Conservation (phyloP, 2,797 vertebrate species). For the Somateria mollissima region DNA sequence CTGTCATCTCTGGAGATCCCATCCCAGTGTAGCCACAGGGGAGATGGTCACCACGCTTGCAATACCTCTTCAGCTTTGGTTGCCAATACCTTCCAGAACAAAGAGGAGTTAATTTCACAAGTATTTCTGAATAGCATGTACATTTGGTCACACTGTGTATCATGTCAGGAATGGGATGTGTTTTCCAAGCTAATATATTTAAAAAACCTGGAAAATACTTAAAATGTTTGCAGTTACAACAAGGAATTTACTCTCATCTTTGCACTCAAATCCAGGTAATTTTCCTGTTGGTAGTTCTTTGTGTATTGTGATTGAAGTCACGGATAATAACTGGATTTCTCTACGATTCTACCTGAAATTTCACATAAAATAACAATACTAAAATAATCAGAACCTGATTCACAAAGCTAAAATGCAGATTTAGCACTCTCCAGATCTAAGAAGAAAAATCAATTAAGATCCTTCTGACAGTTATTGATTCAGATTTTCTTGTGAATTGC, state of each 20-base stretch:
- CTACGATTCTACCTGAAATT: not conserved
- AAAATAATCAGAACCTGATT: not conserved
- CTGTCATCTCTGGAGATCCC: not conserved
- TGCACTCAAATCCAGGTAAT: not conserved
- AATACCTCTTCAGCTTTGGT: not conserved
- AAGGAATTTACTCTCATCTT: not conserved
- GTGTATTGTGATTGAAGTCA: not conserved
- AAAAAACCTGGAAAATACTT: not conserved
- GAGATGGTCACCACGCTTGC: not conserved
- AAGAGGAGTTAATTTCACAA: not conserved
- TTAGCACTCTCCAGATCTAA: not conserved
- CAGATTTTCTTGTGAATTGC: not conserved
- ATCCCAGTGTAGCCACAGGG: not conserved
- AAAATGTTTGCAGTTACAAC: not conserved
- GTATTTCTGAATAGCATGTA: not conserved
- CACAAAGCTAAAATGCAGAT: constrained; percentile 1
- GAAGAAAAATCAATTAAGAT: not conserved
- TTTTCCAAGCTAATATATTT: not conserved
- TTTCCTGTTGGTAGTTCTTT: not conserved
- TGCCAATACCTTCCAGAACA: not conserved
- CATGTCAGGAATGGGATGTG: not conserved
- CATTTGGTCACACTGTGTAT: not conserved
- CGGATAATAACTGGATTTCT: not conserved
- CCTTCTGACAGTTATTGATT: not conserved
- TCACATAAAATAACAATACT: not conserved